These are phyloP conservation scores for Goniozus legneri DNA, from an alignment of 1,140 invertebrate genomes.

Conservation along the genomic window DNA sequence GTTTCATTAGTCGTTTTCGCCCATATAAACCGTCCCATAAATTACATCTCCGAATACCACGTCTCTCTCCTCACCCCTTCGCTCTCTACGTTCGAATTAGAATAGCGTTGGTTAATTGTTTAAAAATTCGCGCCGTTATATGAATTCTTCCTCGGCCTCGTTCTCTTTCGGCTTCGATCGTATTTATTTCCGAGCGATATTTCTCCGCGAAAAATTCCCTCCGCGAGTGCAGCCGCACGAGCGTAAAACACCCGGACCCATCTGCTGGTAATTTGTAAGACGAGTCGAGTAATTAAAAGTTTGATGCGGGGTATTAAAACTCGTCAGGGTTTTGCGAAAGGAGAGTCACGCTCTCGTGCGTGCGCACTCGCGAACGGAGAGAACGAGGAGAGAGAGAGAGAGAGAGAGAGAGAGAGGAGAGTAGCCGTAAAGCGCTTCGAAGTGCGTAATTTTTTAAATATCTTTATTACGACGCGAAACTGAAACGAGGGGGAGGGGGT, in stretches of 20 bases:
- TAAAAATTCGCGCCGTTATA: conserved; percentile 7
- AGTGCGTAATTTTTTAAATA: conserved; percentile 42
- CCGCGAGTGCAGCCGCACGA: no score
- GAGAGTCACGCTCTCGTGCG: conserved; percentile 20
- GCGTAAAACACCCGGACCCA: conserved; percentile 31
- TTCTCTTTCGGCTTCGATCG: conserved; percentile 16
- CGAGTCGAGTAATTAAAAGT: conserved; percentile 51
- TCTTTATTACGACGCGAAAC: conserved; percentile 44
- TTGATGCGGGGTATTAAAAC: conserved; percentile 52
- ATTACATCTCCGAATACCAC: no score
- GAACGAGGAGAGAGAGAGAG: conserved; percentile 10
- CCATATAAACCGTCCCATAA: no score
- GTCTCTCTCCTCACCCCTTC: no score
- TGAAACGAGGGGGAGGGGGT: no score
- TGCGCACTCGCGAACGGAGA: no score
- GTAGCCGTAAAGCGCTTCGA: conserved; percentile 26
- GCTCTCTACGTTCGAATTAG: no score
- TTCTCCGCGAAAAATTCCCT: no score
- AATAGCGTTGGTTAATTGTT: no score
- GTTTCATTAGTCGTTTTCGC: no score
- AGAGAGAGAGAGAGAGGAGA: background rate
- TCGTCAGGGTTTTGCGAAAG: conserved; percentile 47
- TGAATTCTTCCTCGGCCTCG: conserved; percentile 6
- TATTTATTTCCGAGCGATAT: no score
- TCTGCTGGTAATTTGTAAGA: conserved; percentile 52